phyloP scores from a whole-genome alignment of 1,140 invertebrate species.

The Mesaphorura yosii region DNA sequence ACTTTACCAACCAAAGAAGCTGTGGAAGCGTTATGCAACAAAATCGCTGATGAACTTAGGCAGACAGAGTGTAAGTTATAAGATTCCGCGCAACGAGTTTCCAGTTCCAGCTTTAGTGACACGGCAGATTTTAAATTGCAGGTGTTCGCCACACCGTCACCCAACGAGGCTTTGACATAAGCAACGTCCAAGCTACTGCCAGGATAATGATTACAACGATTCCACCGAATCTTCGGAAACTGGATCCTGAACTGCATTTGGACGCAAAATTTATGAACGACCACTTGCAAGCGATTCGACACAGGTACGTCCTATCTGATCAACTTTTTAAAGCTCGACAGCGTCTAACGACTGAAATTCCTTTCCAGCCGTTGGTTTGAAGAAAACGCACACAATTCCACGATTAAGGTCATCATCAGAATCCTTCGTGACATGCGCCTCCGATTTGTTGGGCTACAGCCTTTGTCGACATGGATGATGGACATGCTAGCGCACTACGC shows the following conservation, averaged over 20 bases:
- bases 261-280: slow-evolving; percentile 73
- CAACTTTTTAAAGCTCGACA: not conserved
- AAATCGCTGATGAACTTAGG: slow-evolving; percentile 66
- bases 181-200: slow-evolving; percentile 59
- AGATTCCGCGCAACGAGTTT: not conserved
- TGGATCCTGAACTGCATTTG: slow-evolving; percentile 83
- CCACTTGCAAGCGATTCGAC: slow-evolving; percentile 83
- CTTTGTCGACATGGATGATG: slow-evolving; percentile 90
- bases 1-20: slow-evolving; percentile 91
- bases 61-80: slow-evolving; percentile 28
- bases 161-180: slow-evolving; percentile 27
- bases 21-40: slow-evolving; percentile 77
- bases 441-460: slow-evolving; percentile 77
- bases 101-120: not conserved
- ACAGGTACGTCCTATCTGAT: slow-evolving; percentile 43
- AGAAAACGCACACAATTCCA: slow-evolving; percentile 93
- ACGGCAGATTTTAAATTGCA: slow-evolving; percentile 3
- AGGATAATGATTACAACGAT: slow-evolving; percentile 83
- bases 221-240: slow-evolving; percentile 80
- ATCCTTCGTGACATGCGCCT: slow-evolving; percentile 78
- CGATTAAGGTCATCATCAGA: slow-evolving; percentile 89
- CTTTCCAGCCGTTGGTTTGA: slow-evolving; percentile 83
- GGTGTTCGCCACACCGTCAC: slow-evolving; percentile 25
- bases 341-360: slow-evolving; percentile 1
- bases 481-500: slow-evolving; percentile 91